phyloP scores from a whole-genome alignment of 2,797 vertebrate genomes.

The Simalia tracyae region DNA sequence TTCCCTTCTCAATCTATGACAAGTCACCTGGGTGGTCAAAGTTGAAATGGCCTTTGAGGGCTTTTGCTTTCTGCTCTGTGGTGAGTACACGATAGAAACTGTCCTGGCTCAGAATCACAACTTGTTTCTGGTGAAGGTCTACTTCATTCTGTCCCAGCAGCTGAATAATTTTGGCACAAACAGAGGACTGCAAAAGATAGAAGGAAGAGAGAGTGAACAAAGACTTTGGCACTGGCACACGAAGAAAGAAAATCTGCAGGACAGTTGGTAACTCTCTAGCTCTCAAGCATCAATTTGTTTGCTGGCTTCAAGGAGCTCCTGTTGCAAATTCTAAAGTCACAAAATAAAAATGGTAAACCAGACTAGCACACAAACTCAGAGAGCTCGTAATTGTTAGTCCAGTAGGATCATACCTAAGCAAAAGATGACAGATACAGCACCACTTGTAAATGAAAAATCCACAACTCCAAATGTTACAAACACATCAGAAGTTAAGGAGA shows the following conservation, averaged over 20 bases:
- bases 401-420: too few relatives aligned
- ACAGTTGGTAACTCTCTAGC: neutral
- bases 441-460: neutral
- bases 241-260: neutral
- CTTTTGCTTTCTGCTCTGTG: slow-evolving; percentile 93
- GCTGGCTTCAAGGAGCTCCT: neutral
- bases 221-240: rapidly evolving
- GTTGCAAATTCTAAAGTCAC: neutral
- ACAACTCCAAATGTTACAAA: neutral
- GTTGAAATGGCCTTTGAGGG: slow-evolving; percentile 94
- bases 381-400: neutral
- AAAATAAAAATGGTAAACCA: neutral
- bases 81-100: slow-evolving; percentile 96
- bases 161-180: slow-evolving; percentile 96
- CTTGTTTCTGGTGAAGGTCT: slow-evolving; percentile 91
- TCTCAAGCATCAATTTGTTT: neutral
- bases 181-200: slow-evolving; percentile 81
- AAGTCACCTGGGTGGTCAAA: slow-evolving; percentile 95
- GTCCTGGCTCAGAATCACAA: slow-evolving; percentile 95
- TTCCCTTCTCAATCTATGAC: neutral
- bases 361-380: neutral
- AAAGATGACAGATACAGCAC: neutral
- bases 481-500: neutral
- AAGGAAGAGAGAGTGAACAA: slow-evolving; percentile 24
- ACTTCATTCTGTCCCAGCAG: slow-evolving; percentile 96